Base-by-base conservation (phyloP, 2,888 invertebrate species). In the Isotomurus palustris region DNA sequence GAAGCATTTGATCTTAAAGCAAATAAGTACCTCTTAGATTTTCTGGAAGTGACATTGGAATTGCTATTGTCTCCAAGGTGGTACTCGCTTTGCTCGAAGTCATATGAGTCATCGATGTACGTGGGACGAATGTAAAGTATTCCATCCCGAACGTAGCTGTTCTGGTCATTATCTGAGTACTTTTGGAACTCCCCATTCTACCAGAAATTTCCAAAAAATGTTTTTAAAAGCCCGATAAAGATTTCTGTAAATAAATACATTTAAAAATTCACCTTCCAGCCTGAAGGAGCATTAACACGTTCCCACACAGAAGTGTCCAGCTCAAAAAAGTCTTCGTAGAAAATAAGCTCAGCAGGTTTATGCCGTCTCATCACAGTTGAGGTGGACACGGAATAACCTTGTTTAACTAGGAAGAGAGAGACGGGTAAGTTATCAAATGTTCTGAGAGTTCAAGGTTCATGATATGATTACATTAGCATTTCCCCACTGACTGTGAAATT, bases 111-210 rank as follows among this genome's bases (percentile, higher is more conserved):
- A 12, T 28, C 17, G 22, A 5, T 10, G 22, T 47, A 47, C 12
- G 62, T 62, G 1, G 62, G 62, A 14, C 38, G 41, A 21, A 62
- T 62, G 49, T 53, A 56, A 5, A 62, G 50, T 19, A 57, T 40
- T 14, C 62, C 62, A 50, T 50, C 28, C n/a, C 43, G 17, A 14
- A 56, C 53, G 19, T 58, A 62, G 43, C 58, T 58, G 38, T 58
- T 62, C 36, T 52, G 40, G 1, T 56, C 49, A 48, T 55, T 52
- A 25, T 57, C 53, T 24, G 44, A 52, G 29, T 62, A 62, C 43
- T 53, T 51, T 53, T 62, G 62, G 51, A 62, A 62, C 43, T 62
- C 62, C 25, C 58, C 58, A 25, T 62, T 62, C 62, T 62, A 28
- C n/a, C 6, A 36, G 17, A 40, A 52, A n/a, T n/a, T n/a, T n/a